A percentile compares a stretch with the other conserved stretches of the same genome.
phyloP scores from a whole-genome alignment of 2,797 vertebrate species.

The Takifugu rubripes region DNA sequence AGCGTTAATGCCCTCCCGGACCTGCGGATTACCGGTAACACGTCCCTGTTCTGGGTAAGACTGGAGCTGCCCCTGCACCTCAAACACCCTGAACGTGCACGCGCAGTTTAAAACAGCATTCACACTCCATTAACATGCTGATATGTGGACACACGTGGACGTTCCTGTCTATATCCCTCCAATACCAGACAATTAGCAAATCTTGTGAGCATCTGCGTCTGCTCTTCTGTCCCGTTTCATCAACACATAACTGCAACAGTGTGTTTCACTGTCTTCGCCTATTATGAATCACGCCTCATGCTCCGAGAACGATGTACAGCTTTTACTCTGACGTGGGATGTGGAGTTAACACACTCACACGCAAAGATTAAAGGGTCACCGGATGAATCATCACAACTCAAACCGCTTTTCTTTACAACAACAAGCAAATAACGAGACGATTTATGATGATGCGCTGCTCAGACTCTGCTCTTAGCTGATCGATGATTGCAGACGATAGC shows the following conservation, averaged over 20 bases:
- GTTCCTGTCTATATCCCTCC: too few relatives aligned
- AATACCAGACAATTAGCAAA: not conserved
- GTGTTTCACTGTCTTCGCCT: not conserved
- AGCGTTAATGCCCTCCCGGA: slow-evolving; percentile 2
- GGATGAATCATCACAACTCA: slow-evolving; percentile 18
- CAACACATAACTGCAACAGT: not conserved
- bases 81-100: not conserved
- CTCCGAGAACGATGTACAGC: not conserved
- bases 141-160: too few relatives aligned
- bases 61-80: not conserved
- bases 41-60: too few relatives aligned
- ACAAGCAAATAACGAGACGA: not conserved
- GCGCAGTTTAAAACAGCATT: too few relatives aligned
- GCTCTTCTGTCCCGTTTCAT: not conserved
- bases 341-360: not conserved
- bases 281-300: not conserved
- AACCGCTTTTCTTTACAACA: not conserved
- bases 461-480: too few relatives aligned
- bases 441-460: too few relatives aligned
- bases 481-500: not conserved
- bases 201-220: not conserved
- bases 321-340: slow-evolving; percentile 4
- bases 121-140: too few relatives aligned
- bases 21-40: not conserved
- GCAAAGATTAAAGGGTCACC: slow-evolving; percentile 6